Evolutionary conservation across 2,888 invertebrate species (phyloP).

Genomic region (Agrotis clavis): DNA sequence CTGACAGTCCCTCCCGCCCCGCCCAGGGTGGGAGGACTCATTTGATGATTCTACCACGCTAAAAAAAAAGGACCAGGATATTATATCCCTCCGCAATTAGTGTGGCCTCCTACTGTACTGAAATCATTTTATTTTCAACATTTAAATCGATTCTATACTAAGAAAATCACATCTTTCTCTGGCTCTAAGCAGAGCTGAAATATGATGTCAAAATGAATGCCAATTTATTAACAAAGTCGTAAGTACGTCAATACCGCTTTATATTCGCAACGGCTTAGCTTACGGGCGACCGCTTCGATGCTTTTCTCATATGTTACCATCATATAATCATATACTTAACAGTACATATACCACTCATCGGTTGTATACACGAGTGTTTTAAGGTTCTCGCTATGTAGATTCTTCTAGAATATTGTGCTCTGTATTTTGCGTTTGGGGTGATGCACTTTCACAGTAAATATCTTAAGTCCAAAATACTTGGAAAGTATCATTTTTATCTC

Average conservation of each 20-base stretch:
- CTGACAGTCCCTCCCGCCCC: too few relatives aligned
- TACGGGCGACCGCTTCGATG: conserved; percentile 82
- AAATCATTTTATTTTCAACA: too few relatives aligned
- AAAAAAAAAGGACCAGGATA: too few relatives aligned
- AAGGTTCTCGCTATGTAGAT: conserved; percentile 53
- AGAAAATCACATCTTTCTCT: too few relatives aligned
- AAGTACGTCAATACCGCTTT: conserved; percentile 67
- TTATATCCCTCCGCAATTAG: too few relatives aligned
- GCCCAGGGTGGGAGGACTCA: too few relatives aligned
- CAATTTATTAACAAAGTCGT: conserved; percentile 14
- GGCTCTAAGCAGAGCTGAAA: too few relatives aligned
- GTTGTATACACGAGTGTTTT: conserved; percentile 47
- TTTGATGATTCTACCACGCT: too few relatives aligned
- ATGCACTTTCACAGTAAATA: neutral
- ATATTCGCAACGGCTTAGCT: conserved; percentile 80
- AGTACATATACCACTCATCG: conserved; percentile 30
- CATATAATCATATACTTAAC: conserved; percentile 58
- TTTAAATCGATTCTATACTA: too few relatives aligned
- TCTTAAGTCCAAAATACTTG: neutral
- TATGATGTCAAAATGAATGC: conserved; percentile 35
- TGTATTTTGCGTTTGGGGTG: conserved; percentile 17
- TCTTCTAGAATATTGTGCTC: conserved; percentile 66
- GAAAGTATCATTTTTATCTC: neutral
- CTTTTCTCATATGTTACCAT: conserved; percentile 86
- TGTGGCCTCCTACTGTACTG: too few relatives aligned